A percentile compares a stretch with the other conserved stretches of the same genome.
phyloP scores from a whole-genome alignment of 1,140 invertebrate genomes.

The Penaeus indicus region DNA sequence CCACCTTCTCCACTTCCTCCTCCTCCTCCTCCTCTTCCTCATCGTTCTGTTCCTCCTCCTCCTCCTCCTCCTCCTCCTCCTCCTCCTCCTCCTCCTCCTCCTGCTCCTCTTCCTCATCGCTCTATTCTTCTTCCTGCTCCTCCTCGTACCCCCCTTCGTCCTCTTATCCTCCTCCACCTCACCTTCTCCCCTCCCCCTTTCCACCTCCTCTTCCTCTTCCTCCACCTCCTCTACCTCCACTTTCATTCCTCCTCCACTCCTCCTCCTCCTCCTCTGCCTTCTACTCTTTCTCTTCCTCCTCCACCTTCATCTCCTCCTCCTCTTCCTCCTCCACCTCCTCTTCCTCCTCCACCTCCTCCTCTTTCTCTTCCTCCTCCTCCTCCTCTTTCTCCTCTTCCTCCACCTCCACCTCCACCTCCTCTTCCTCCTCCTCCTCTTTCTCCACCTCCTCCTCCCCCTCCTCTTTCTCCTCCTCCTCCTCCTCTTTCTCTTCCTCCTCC shows the following conservation, averaged over 20 bases:
- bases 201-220: background rate
- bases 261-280: background rate
- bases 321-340: background rate
- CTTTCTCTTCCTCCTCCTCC: background rate
- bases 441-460: background rate
- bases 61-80: conserved; percentile 1
- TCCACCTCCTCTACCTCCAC: background rate
- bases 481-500: too few relatives aligned
- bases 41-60: background rate
- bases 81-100: background rate
- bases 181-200: background rate
- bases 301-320: background rate
- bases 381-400: background rate
- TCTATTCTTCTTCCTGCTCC: background rate
- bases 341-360: background rate
- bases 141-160: background rate
- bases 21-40: background rate
- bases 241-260: background rate
- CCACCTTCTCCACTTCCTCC: too few relatives aligned
- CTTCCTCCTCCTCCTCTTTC: background rate
- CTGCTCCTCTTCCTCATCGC: background rate
- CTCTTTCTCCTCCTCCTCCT: too few relatives aligned
- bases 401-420: background rate
- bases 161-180: background rate
- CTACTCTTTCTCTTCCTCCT: background rate